These are phyloP conservation scores for Syrrhaptes paradoxus DNA, from an alignment of 2,113 vertebrate species.

Conservation along the genomic window DNA sequence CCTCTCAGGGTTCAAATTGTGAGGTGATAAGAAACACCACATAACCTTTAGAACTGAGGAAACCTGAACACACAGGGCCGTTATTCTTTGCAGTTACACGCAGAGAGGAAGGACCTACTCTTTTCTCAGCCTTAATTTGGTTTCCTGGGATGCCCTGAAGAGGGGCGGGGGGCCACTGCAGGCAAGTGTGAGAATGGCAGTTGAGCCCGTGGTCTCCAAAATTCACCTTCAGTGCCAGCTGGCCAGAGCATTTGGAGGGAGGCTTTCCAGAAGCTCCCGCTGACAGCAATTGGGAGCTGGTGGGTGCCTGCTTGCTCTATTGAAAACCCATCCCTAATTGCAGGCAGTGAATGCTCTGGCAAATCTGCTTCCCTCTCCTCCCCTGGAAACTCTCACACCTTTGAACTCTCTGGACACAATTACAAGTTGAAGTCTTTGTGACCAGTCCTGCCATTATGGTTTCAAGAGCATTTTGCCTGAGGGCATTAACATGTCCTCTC, in stretches of 20 bases:
- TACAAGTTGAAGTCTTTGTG: constrained; percentile 65
- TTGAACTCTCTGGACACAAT: constrained; percentile 54
- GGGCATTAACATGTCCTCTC: constrained; percentile 36
- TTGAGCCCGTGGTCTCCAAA: background rate
- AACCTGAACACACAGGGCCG: background rate
- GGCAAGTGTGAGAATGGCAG: background rate
- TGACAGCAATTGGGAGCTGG: background rate
- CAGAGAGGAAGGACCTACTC: background rate
- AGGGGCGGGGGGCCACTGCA: background rate
- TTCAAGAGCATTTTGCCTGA: constrained; percentile 64
- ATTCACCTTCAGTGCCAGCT: background rate
- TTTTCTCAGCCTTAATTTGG: background rate
- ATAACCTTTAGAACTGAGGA: background rate
- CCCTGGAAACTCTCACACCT: constrained; percentile 16
- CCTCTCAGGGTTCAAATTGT: background rate
- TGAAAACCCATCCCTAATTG: background rate
- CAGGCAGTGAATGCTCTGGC: background rate
- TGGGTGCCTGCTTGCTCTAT: background rate
- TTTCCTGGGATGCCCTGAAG: background rate
- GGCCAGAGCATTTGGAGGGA: background rate
- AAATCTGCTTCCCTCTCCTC: background rate
- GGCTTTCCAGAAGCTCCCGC: background rate
- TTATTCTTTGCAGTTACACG: background rate
- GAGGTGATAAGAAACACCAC: background rate
- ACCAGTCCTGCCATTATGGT: background rate